Percentiles rank a stretch among this genome's conserved stretches.
Evolutionary conservation across 2,888 invertebrate genomes (phyloP).

Genomic region (Omphaloscelis lunosa): DNA sequence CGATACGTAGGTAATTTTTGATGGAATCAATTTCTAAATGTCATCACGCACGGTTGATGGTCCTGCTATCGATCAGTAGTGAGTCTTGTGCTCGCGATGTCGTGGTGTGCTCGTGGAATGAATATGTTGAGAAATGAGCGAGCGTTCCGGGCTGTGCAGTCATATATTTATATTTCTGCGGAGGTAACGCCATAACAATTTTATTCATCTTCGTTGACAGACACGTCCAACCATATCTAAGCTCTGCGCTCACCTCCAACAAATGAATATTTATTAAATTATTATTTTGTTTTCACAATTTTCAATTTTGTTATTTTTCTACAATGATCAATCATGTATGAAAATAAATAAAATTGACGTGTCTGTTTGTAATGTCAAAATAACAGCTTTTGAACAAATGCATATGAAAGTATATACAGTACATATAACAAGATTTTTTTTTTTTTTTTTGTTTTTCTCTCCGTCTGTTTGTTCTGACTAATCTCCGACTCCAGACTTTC

Average conservation of each 20-base stretch:
- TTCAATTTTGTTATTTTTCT: not conserved
- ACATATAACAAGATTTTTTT: too few relatives aligned
- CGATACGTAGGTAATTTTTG: constrained; percentile 53
- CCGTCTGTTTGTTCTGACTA: too few relatives aligned
- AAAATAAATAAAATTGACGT: too few relatives aligned
- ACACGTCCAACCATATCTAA: constrained; percentile 13
- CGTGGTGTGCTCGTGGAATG: not conserved
- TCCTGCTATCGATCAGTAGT: not conserved
- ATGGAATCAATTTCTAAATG: constrained; percentile 56
- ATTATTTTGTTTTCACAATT: not conserved
- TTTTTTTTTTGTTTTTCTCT: too few relatives aligned
- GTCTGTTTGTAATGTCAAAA: too few relatives aligned
- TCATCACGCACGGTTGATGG: constrained; percentile 9
- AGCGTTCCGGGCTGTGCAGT: constrained; percentile 10
- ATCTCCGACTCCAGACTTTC: too few relatives aligned
- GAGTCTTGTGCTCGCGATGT: not conserved
- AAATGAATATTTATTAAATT: constrained; percentile 29
- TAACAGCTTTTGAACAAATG: too few relatives aligned
- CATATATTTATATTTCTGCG: constrained; percentile 9
- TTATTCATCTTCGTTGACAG: constrained; percentile 32
- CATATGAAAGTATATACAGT: too few relatives aligned
- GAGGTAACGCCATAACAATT: constrained; percentile 14
- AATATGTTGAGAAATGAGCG: constrained; percentile 16
- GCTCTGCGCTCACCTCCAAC: not conserved
- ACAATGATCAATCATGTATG: not conserved